Base-by-base conservation (phyloP, 2,888 invertebrate genomes). In the Cephus sareptanus region DNA sequence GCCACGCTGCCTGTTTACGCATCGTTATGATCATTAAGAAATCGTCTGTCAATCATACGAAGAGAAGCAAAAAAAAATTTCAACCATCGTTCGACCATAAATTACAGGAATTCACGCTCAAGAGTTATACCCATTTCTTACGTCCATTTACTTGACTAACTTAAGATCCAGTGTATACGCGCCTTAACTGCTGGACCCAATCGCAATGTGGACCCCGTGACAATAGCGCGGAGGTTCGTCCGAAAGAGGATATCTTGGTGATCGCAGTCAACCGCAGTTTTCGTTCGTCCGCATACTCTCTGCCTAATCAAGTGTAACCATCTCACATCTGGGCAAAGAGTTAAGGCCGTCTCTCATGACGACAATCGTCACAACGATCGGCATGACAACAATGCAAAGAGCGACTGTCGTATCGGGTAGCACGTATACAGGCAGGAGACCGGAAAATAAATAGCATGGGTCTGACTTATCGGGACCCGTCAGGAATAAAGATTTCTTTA, bases 241-340 rank as follows among this genome's bases (percentile, higher is more conserved):
- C 56, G 23, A 56, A 56, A 56, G 56, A 56, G 56, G 4, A 56
- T 56, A 56, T 56, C 56, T 56, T 56, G 23, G 56, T 56, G 56
- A 71, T 71, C 71, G 71, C 71, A 31, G 71, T 71, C 15, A 34
- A 71, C 71, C 33, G 71, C 71, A 33, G 71, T 31, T 71, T 30
- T 71, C 71, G 71, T 33, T 71, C 71, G 56, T 71, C 34, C 31
- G 71, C 71, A 71, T 71, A 71, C 71, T 71, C 34, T 71, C 71
- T 34, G 71, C 15, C 71, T 71, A 78, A 78, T 78, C 78, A 75
- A 78, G 34, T 78, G 76, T 78, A 76, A 78, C 75, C 75, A 69
- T 73, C 23, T 33, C 71, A 34, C 74, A 37, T 34, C 74, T 37
- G 74, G 35, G 74, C 71, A 71, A 71, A 71, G 71, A 71, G 71